phyloP scores from a whole-genome alignment of 2,888 invertebrate species.

The Macaria notata region DNA sequence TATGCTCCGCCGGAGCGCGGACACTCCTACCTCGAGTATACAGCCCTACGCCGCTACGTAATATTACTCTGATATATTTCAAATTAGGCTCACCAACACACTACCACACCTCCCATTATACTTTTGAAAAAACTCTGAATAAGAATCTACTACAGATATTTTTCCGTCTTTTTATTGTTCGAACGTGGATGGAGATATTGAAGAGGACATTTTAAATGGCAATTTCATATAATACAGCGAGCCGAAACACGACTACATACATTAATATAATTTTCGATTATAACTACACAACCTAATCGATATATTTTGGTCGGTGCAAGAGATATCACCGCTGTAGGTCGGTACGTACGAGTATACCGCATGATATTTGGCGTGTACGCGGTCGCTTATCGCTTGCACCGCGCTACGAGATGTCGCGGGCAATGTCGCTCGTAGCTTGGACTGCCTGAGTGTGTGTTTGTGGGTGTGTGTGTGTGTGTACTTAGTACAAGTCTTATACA shows the following conservation, averaged over 20 bases:
- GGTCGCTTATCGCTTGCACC: constrained; percentile 23
- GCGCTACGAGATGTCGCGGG: constrained; percentile 22
- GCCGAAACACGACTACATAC: constrained; percentile 56
- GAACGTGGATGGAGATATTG: constrained; percentile 77
- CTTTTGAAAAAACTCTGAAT: constrained; percentile 28
- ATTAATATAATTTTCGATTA: constrained; percentile 52
- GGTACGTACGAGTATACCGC: constrained; percentile 8
- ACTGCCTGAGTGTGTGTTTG: constrained; percentile 32
- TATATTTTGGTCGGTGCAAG: constrained; percentile 53
- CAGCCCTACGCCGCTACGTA: constrained; percentile 55
- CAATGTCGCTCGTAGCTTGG: constrained; percentile 53
- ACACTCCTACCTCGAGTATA: constrained; percentile 57
- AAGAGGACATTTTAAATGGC: constrained; percentile 65
- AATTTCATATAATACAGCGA: constrained; percentile 49
- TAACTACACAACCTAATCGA: constrained; percentile 68
- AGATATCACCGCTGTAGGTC: constrained; percentile 41
- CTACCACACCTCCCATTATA: constrained; percentile 43
- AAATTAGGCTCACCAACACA: constrained; percentile 42
- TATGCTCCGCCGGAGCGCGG: constrained; percentile 53
- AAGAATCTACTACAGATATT: constrained; percentile 28
- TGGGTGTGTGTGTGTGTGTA: constrained; percentile 40
- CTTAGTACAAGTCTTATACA: constrained; percentile 79
- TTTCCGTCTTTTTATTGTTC: constrained; percentile 67
- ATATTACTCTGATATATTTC: constrained; percentile 54
- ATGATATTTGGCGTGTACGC: constrained; percentile 17